Percentiles rank a stretch among this genome's conserved stretches.
Evolutionary conservation across 2,113 vertebrate species (phyloP).

Genomic region (Notothenia coriiceps): DNA sequence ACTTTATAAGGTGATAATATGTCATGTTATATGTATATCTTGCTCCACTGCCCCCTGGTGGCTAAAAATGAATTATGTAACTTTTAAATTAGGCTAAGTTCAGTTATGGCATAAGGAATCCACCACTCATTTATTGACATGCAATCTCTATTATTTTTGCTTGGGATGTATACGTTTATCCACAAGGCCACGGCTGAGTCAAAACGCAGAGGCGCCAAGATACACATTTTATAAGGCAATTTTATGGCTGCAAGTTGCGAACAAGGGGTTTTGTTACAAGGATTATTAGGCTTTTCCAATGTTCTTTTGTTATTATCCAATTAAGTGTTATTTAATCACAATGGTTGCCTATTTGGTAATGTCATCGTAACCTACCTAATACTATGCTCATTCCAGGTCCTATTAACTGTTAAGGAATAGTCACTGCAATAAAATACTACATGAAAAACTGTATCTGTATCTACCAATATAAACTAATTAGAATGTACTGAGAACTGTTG

Average conservation of each 20-base stretch:
- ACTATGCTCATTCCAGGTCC: background rate
- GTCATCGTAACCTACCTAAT: background rate
- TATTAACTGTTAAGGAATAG: background rate
- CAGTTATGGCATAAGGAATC: background rate
- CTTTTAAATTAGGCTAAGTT: background rate
- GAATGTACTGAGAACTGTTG: slow-evolving; percentile 4
- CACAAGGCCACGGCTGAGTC: background rate
- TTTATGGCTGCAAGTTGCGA: background rate
- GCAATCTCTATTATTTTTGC: background rate
- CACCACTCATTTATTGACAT: background rate
- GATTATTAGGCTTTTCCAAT: background rate
- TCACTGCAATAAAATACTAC: background rate
- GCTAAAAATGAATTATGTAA: background rate
- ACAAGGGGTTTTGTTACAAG: background rate
- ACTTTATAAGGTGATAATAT: background rate
- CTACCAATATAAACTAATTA: slow-evolving; percentile 2
- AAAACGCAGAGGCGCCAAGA: background rate
- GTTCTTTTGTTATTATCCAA: background rate
- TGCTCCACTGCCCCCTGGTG: background rate
- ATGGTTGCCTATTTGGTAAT: background rate
- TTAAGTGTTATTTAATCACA: background rate
- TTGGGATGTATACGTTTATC: background rate
- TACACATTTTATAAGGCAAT: background rate
- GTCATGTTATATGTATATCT: background rate
- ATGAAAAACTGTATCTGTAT: slow-evolving; percentile 9